Evolutionary conservation across 2,113 vertebrate species (phyloP), one percentile per base, ranked within the genome.

Genomic region (Chaetodon trifascialis): DNA sequence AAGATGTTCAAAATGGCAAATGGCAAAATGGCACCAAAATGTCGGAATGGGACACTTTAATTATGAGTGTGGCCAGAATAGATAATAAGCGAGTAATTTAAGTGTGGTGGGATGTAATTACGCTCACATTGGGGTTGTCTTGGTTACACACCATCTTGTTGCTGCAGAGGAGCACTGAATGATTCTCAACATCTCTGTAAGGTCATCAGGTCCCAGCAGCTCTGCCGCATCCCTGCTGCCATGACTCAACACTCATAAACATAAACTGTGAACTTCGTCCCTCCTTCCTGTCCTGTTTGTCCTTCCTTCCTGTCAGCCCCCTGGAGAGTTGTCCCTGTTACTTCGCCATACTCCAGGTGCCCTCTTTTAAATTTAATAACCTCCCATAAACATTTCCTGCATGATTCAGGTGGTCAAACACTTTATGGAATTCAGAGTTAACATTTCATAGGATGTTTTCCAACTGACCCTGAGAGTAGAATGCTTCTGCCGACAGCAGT

Each of bases 61-160:
- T 49, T 11, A 14, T 67, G 23, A 59, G 56, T 56, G 47, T 40
- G 21, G 69, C 72, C 51, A 14, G 74, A 67, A 56, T n/a, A 34
- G n/a, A 19, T n/a, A 21, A 70, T 21, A 38, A 49, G 60, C n/a
- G 7, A 69, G 34, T 54, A 19, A 56, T 49, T 19, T 42, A 51
- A 67, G 25, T 3, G 40, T 44, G 56, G 55, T 63, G 49, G 76
- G 70, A 58, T 75, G 58, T 70, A 30, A 77, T 58, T 59, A 87
- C 17, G 34, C n/a, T 46, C n/a, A 34, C 55, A 55, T 47, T 3
- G 4, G 44, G 47, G 83, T 88, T 73, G 87, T 80, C 83, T 19
- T 77, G 87, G 80, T 63, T 60, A 86, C 80, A 23, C 16, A 5
- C 25, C 3, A 1, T 65, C 73, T 75, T 80, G 54, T 11, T 25